Evolutionary conservation across 2,113 vertebrate genomes (phyloP), one percentile per base, ranked within the genome.

Genomic region (Budorcas taxicolor): DNA sequence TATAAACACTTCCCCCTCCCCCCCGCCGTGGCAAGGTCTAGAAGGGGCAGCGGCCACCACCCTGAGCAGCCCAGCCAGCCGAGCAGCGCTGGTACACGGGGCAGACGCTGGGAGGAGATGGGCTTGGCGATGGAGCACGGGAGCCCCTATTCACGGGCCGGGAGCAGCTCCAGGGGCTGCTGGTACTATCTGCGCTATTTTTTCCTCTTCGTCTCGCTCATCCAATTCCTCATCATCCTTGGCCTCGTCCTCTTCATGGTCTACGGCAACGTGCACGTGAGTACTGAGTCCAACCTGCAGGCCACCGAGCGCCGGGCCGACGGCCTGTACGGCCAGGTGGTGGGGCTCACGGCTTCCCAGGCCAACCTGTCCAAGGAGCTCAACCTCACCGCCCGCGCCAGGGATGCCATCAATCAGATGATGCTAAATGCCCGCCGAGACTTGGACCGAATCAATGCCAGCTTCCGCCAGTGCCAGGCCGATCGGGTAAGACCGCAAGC

Each of bases 161-260:
- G 93, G 17, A n/a, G 36, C 81, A 0, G 21, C 3, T 15, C 74
- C 0, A 93, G 91, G 0, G 98, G 98, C 1, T 99, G 99, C 9
- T 97, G 98, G 0, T 99, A 98, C 40, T 99, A 99, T n/a, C 16
- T 99, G 90, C 99, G 99, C 55, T 99, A 99, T 21, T 96, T 99
- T 85, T 99, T 99, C 98, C 99, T 99, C 58, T 99, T 99, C 86
- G 99, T 99, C 43, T 99, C 99, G 1, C 99, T 99, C 96, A 99
- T 99, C 97, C 99, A 99, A 57, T 99, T 99, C 7, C 99, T 99
- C 83, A 99, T 99, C 98, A 99, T 99, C 96, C 98, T 99, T 97
- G 99, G 99, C 78, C 98, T 99, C 67, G 99, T 99, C 97, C 99
- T 99, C 1, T 99, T 99, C 98, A 99, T 99, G 99, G 98, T 99